These are phyloP conservation scores for Eledone cirrhosa DNA, from an alignment of 2,888 invertebrate species.

Conservation along the genomic window DNA sequence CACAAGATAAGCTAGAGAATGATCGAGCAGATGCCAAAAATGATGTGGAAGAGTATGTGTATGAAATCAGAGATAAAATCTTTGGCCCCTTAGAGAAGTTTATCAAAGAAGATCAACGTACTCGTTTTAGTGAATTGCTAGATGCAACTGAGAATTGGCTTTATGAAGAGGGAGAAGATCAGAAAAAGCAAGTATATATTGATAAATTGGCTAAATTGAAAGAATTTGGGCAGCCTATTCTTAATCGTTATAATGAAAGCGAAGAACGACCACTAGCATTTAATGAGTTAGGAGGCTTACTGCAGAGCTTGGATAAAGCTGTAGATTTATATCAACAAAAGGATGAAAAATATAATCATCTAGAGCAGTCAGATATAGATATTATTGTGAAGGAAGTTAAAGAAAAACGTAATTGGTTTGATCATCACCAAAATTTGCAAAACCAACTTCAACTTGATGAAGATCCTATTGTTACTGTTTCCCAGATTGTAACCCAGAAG, in stretches of 20 bases:
- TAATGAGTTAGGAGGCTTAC: slow-evolving; percentile 80
- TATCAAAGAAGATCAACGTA: slow-evolving; percentile 73
- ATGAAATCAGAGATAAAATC: slow-evolving; percentile 91
- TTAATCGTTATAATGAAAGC: slow-evolving; percentile 81
- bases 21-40: slow-evolving; percentile 95
- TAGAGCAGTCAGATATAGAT: slow-evolving; percentile 77
- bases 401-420: slow-evolving; percentile 83
- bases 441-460: slow-evolving; percentile 75
- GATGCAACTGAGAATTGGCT: slow-evolving; percentile 94
- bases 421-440: slow-evolving; percentile 77
- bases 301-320: slow-evolving; percentile 84
- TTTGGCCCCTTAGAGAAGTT: slow-evolving; percentile 79
- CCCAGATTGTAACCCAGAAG: slow-evolving; percentile 82
- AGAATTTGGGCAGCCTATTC: slow-evolving; percentile 88
- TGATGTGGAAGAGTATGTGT: slow-evolving; percentile 97
- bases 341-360: slow-evolving; percentile 73
- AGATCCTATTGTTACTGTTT: slow-evolving; percentile 77
- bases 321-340: slow-evolving; percentile 67
- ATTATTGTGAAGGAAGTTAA: slow-evolving; percentile 75
- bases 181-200: slow-evolving; percentile 78
- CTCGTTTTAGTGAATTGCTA: slow-evolving; percentile 70
- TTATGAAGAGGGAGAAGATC: slow-evolving; percentile 96
- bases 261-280: slow-evolving; percentile 82
- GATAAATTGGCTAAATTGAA: slow-evolving; percentile 70
- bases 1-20: slow-evolving; percentile 89